A percentile compares a stretch with the other conserved stretches of the same genome.
Conservation (phyloP, 2,797 vertebrate species). For the Neoniphon sammara region DNA sequence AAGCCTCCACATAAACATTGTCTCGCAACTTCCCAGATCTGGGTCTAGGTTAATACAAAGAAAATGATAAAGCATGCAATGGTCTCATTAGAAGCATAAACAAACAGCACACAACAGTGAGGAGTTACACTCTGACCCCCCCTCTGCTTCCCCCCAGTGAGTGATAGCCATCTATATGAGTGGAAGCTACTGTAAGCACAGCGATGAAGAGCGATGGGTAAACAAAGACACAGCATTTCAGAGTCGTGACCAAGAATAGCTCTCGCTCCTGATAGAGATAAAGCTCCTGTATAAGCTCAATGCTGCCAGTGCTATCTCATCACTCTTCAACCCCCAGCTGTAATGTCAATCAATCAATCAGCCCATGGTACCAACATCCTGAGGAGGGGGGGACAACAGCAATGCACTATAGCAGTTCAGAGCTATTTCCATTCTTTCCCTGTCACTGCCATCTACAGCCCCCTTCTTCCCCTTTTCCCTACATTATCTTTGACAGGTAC, state of each 20-base stretch:
- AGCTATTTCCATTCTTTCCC: conserved; percentile 22
- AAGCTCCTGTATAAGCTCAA: conserved; percentile 64
- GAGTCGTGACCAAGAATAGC: conserved; percentile 79
- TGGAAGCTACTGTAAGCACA: conserved; percentile 59
- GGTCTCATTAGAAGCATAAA: conserved; percentile 12
- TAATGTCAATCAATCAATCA: conserved; percentile 47
- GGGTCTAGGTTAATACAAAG: not conserved
- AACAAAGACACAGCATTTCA: conserved; percentile 69
- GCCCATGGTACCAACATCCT: conserved; percentile 37
- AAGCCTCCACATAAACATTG: conserved; percentile 55
- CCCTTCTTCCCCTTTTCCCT: conserved; percentile 1
- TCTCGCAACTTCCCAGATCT: conserved; percentile 50
- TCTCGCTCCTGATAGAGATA: conserved; percentile 62
- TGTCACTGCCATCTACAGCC: conserved; percentile 18
- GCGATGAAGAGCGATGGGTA: conserved; percentile 54
- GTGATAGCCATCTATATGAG: conserved; percentile 56
- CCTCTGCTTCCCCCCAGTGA: conserved; percentile 20
- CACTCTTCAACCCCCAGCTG: conserved; percentile 39
- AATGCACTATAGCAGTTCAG: conserved; percentile 21
- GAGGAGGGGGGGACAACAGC: conserved; percentile 23
- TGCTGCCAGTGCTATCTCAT: conserved; percentile 42
- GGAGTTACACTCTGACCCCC: conserved; percentile 28
- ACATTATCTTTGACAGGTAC: conserved; percentile 28
- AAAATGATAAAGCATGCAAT: not conserved
- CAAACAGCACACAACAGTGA: conserved; percentile 3